phyloP scores from a whole-genome alignment of 2,113 vertebrate species.

The Actinemys pallida region DNA sequence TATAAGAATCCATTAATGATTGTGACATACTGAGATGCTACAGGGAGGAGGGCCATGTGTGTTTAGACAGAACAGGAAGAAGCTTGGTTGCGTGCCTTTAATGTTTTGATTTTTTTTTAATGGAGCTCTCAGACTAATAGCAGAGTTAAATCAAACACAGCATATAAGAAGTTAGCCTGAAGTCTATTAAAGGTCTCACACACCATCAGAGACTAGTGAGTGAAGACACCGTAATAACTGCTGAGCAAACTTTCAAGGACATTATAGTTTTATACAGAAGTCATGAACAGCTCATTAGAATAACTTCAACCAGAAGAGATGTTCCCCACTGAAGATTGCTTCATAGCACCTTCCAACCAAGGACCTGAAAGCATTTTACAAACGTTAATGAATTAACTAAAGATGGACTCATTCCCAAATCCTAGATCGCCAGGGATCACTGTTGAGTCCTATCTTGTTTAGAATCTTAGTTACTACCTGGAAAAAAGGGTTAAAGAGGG shows the following conservation, averaged over 20 bases:
- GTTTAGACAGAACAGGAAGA: neutral
- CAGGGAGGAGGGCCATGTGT: accelerated
- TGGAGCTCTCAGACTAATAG: neutral
- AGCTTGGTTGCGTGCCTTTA: neutral
- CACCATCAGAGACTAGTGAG: neutral
- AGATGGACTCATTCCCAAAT: neutral
- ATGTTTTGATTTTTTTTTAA: neutral
- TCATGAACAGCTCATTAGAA: neutral
- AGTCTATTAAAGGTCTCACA: neutral
- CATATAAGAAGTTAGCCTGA: neutral
- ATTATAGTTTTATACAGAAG: neutral
- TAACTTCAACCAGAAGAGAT: neutral
- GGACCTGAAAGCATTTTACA: neutral
- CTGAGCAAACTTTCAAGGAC: neutral
- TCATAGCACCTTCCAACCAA: neutral
- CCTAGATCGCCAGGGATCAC: neutral
- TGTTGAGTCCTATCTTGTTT: neutral
- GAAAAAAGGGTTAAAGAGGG: neutral
- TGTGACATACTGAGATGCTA: neutral
- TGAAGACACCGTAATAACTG: too few species aligned
- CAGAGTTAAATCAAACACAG: neutral
- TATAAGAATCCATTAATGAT: neutral
- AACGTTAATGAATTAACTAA: neutral
- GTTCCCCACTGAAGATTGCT: neutral
- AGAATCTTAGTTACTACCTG: neutral